phyloP scores from a whole-genome alignment of 2,797 vertebrate genomes.

The Dipus sagitta region DNA sequence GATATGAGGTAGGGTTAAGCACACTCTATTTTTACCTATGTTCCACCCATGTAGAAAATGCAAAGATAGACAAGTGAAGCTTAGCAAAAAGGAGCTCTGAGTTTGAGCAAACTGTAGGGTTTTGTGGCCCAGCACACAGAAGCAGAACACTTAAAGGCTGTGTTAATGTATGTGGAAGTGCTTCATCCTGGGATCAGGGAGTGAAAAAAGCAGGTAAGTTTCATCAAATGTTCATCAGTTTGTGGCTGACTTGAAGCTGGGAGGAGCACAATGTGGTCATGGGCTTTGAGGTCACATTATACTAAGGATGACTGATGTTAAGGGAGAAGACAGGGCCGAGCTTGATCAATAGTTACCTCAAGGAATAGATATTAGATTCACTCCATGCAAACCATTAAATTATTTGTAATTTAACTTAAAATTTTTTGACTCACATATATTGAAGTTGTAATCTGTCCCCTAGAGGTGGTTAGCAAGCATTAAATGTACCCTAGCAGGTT shows the following conservation, averaged over 20 bases:
- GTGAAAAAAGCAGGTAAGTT: background rate
- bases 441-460: background rate
- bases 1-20: background rate
- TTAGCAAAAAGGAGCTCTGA: background rate
- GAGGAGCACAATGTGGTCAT: background rate
- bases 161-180: background rate
- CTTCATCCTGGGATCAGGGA: background rate
- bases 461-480: background rate
- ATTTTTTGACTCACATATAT: background rate
- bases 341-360: background rate
- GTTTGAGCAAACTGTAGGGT: background rate
- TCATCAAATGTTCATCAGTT: background rate
- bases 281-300: constrained; percentile 16
- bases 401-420: constrained; percentile 40
- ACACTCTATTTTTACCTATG: background rate
- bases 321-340: background rate
- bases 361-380: background rate
- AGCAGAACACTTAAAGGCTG: background rate
- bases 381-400: background rate
- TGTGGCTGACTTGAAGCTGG: background rate
- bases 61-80: background rate
- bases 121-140: background rate
- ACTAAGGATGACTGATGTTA: background rate
- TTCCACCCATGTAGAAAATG: background rate
- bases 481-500: background rate